These are phyloP conservation scores for Drosophila mimetica DNA, from an alignment of 2,888 invertebrate species.

Conservation along the genomic window DNA sequence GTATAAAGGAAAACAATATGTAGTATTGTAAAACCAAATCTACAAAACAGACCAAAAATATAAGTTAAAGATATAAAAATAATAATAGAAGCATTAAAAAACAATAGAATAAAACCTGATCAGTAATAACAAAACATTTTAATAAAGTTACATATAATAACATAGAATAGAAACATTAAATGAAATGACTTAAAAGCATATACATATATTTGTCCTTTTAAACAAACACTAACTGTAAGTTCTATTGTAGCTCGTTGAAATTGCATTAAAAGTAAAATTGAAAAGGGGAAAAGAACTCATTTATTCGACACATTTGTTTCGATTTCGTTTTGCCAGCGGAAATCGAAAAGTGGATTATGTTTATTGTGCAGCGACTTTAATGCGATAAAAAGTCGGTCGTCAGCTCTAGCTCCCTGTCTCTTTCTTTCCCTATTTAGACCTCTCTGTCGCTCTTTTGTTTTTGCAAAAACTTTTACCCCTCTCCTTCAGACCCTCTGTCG, in stretches of 20 bases:
- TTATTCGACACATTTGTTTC: conserved; percentile 33
- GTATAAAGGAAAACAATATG: too few relatives aligned
- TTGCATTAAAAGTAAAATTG: conserved; percentile 40
- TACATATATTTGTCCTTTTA: not conserved
- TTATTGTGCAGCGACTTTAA: conserved; percentile 37
- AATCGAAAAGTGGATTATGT: conserved; percentile 45
- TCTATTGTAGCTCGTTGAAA: conserved; percentile 24
- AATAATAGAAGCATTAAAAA: too few relatives aligned
- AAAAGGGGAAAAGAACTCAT: conserved; percentile 21
- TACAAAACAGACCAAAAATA: too few relatives aligned
- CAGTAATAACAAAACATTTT: too few relatives aligned
- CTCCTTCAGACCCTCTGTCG: conserved; percentile 39
- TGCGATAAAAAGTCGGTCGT: conserved; percentile 29
- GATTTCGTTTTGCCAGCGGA: conserved; percentile 17
- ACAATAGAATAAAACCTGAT: too few relatives aligned
- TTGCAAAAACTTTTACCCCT: conserved; percentile 50
- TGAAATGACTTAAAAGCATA: not conserved
- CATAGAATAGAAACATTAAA: too few relatives aligned
- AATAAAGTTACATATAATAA: not conserved
- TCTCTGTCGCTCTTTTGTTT: conserved; percentile 2
- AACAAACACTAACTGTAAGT: conserved; percentile 8
- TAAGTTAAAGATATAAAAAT: too few relatives aligned
- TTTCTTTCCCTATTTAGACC: not conserved
- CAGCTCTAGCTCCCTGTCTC: conserved; percentile 7
- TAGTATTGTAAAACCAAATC: too few relatives aligned